Base-by-base conservation (phyloP, 2,888 invertebrate species). In the Proisotoma minuta region DNA sequence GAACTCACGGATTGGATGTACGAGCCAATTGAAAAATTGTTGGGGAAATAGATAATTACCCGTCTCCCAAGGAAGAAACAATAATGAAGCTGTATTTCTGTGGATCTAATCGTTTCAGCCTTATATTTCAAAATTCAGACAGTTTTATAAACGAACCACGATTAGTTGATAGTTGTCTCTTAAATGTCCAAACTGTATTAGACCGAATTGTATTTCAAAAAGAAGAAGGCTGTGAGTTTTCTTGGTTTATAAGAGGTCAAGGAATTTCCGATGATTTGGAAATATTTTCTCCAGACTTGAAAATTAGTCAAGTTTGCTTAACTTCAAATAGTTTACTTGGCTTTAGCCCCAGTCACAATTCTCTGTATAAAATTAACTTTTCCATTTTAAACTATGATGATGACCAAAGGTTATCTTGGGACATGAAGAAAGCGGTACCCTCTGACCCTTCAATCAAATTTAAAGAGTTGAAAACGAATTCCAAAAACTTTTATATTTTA, bases 1-100 rank as follows among this genome's bases (percentile, higher is more conserved):
- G 73, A 73, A 23, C 66, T 66, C 58, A 71, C 73, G 2, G 69
- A 73, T 48, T 73, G 73, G 73, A 67, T 66, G 61, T 72, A 70
- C 49, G 73, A 73, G 40, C 67, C 69, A 4, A 58, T 73, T 1
- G 73, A 73, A 39, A 72, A 73, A 58, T 56, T 73, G 3, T 56
- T 73, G 23, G 71, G 73, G 24, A 70, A 70, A 50, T 71, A 63
- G 59, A 39, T n/a, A n/a, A n/a, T n/a, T n/a, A n/a, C n/a, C n/a
- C n/a, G n/a, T n/a, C n/a, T n/a, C n/a, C n/a, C n/a, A 34, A 52
- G 27, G 15, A 34, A 8, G 1, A 57, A 43, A 47, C 22, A 10
- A 48, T 28, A 29, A 43, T 54, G 50, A 27, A 22, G 29, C 10
- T 56, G 10, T 67, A 66, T 59, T 66, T 66, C 52, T 61, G 56